phyloP scores from a whole-genome alignment of 2,797 vertebrate species.

The Tarsius wallacei region DNA sequence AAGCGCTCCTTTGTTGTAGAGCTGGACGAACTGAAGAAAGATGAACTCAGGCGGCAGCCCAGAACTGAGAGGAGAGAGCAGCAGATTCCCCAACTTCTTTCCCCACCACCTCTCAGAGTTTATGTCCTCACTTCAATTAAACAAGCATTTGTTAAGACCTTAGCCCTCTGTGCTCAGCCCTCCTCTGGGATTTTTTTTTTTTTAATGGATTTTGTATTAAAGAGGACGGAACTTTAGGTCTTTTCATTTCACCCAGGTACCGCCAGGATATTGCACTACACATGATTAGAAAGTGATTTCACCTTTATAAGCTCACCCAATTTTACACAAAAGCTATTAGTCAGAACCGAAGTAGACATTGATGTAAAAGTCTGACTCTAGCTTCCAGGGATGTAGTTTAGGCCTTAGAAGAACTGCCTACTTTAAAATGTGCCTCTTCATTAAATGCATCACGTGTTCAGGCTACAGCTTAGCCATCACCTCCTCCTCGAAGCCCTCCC shows the following conservation, averaged over 20 bases:
- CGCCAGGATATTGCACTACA: not conserved
- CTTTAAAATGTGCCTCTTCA: not conserved
- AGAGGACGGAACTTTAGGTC: not conserved
- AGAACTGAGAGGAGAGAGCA: not conserved
- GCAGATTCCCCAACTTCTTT: slow-evolving; percentile 32
- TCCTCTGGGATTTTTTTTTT: slow-evolving; percentile 54
- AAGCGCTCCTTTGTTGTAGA: slow-evolving; percentile 74
- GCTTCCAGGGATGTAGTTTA: not conserved
- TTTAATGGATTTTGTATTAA: slow-evolving; percentile 52
- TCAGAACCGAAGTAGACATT: not conserved
- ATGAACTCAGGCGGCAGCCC: not conserved
- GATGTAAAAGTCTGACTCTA: not conserved
- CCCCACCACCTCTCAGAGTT: slow-evolving; percentile 6
- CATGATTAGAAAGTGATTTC: not conserved
- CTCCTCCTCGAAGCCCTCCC: slow-evolving; percentile 4
- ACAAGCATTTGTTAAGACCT: slow-evolving; percentile 66
- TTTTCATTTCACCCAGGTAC: slow-evolving; percentile 42
- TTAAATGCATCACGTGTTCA: not conserved
- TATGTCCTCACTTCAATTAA: slow-evolving; percentile 71
- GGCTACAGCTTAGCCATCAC: not conserved
- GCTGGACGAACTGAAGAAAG: slow-evolving; percentile 56
- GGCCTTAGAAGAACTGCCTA: not conserved
- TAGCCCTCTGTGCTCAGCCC: slow-evolving; percentile 33
- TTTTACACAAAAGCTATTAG: not conserved
- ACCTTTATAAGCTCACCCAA: not conserved